Evolutionary conservation across 2,888 invertebrate genomes (phyloP).

Genomic region (Teleiodes luculella): DNA sequence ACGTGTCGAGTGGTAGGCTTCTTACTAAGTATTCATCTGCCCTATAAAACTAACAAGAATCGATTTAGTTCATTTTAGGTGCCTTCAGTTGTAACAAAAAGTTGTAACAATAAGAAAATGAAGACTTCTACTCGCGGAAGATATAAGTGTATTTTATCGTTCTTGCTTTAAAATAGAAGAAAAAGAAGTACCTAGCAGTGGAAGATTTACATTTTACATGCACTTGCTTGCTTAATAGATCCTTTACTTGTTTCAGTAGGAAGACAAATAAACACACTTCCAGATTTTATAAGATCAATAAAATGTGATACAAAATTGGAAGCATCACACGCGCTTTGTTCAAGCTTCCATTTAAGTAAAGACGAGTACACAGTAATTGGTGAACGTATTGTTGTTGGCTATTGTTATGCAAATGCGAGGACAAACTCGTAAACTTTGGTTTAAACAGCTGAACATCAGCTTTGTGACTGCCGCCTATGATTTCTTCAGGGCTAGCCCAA

Average conservation of each 20-base stretch:
- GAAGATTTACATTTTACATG: too few species aligned
- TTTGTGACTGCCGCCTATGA: constrained; percentile 5
- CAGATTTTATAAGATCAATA: not conserved
- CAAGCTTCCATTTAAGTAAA: not conserved
- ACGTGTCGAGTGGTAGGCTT: constrained; percentile 11
- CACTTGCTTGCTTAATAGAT: too few species aligned
- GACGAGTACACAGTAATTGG: not conserved
- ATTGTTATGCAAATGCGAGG: constrained; percentile 11
- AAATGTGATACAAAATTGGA: not conserved
- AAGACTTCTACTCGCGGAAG: too few species aligned
- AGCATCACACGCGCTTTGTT: not conserved
- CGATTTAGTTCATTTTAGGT: not conserved
- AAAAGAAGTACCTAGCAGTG: too few species aligned
- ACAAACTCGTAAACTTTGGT: constrained; percentile 9
- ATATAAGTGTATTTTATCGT: too few species aligned
- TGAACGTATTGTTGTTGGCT: not conserved
- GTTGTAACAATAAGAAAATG: too few species aligned
- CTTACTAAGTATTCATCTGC: not conserved
- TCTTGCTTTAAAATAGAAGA: too few species aligned
- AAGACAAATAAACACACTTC: not conserved
- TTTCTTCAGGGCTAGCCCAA: not conserved
- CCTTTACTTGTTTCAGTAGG: too few species aligned
- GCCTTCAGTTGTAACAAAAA: not conserved
- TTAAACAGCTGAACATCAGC: not conserved
- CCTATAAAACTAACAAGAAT: not conserved